Evolutionary conservation across 2,888 invertebrate genomes (phyloP), one percentile per base, ranked within the genome.

Genomic region (Seladonia tumulorum): DNA sequence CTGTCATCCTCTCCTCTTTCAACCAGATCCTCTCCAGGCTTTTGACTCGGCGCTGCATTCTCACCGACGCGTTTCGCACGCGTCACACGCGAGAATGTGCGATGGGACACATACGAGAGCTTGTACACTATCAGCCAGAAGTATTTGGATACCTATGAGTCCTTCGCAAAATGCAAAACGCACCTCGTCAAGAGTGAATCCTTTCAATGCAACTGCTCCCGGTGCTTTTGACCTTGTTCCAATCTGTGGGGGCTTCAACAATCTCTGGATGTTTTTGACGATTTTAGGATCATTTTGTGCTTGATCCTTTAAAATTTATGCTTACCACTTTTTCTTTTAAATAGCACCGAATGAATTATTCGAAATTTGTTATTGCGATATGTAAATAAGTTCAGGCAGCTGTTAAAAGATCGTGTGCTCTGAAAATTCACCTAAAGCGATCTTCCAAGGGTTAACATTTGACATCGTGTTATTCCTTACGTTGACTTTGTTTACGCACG

Each of bases 11-110:
- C 22, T 35, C 22, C n/a, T 49, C 35, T 39, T 45, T 35, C 66
- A 42, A 35, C 25, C 35, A 47, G 68, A 14, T 60, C 60, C 42
- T 75, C 85, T 71, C 57, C 70, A 47, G 29, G 80, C 63, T 82
- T 86, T 82, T 78, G 79, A 79, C 79, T 57, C 70, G 71, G 63
- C 76, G 73, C 76, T 74, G 78, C 78, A 78, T 76, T 78, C 83
- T 25, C n/a, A 68, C 71, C 66, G 7, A 76, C 45, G 71, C 49
- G 74, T 63, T 73, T 60, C 57, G 47, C 66, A 47, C 66, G 68
- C 71, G 74, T 86, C 82, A 35, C 79, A 66, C 72, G 68, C 66
- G 79, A 71, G 66, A 66, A 68, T 79, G 72, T 79, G 79, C 29
- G 35, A 29, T 35, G 60, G 16, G 47, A 77, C 68, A 72, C 49